Evolutionary conservation across 2,888 invertebrate genomes (phyloP), one percentile per base, ranked within the genome.

Genomic region (Drosophila buzzatii): DNA sequence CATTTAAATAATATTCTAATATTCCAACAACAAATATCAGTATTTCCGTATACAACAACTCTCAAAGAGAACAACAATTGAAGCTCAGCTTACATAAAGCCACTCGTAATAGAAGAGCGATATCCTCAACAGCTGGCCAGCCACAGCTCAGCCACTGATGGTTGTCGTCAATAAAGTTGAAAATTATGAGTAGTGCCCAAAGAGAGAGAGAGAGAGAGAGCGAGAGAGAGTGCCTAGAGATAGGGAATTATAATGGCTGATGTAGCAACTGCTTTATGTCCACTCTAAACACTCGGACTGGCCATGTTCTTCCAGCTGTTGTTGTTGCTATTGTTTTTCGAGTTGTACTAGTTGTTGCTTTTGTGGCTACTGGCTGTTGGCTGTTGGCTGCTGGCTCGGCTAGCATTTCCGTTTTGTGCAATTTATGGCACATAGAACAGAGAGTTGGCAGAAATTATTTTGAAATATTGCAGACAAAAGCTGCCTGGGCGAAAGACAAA

Each of bases 381-480:
- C 16, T 39, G 7, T 14, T 59, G 58, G 39, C n/a, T 57, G 42
- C 37, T 58, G 49, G 42, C 51, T 39, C 45, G 41, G 58, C 58
- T 49, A 61, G 59, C 71, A 71, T 74, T 69, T 79, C 76, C 76
- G 71, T 77, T 81, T 68, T 71, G 62, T 70, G 70, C 68, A 77
- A 79, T 79, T 81, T 81, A 77, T 73, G 68, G 77, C 64, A 59
- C 51, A 70, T 20, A 51, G 39, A 35, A 55, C 49, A 55, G 35
- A 53, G 33, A 58, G 58, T 64, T 81, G 69, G 47, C 64, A 70
- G 72, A 89, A 83, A 83, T 83, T 75, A 86, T 89, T 86, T 81
- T 83, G 81, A 85, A 86, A 85, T 86, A 89, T 79, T 72, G 74
- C 86, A 74, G 79, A 83, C 70, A 73, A 82, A 85, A 74, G 70